Base-by-base conservation (phyloP, 2,888 invertebrate genomes). In the Venustoraphidia nigricollis region DNA sequence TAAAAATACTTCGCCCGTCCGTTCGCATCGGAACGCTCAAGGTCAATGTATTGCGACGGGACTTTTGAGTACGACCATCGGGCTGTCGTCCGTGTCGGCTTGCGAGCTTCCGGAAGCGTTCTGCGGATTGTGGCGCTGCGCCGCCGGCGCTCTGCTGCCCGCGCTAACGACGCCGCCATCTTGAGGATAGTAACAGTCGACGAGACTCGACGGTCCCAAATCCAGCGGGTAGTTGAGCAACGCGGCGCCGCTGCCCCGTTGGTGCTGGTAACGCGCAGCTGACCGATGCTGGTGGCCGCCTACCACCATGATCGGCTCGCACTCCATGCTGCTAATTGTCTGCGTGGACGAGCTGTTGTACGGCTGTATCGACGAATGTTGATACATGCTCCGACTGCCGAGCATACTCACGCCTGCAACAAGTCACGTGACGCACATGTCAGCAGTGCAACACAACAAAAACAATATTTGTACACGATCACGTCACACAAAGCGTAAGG, bases 1-100 rank as follows among this genome's bases (percentile, higher is more conserved):
- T 27, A 27, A 27, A 27, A 27, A 27, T 27, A 27, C 27, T 27
- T 27, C 27, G 27, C 27, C 27, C 6, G 27, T 27, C 6, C 27
- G 27, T 27, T 27, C 27, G 1, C 27, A 6, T 27, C 27, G 27
- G 27, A 27, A 27, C 27, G 27, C 27, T 27, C 27, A 46, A 34
- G 13, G 45, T 72, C 70, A 82, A 70, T 92, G 92, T 67, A 91
- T 92, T 67, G 87, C 90, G 63, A 92, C 91, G 60, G 92, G 90
- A 73, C 87, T 88, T 73, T 91, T 90, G 70, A 88, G 87, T 64
- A 89, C 83, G 61, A 90, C 83, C 86, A 91, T 85, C 57, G 86
- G 84, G 60, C 83, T 83, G 62, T 83, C 83, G 57, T 82, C 81
- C 55, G 76, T 66, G 56, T 75, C 75, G 59, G 69, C 56, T 65